Evolutionary conservation across 2,888 invertebrate genomes (phyloP), one percentile per base, ranked within the genome.

Genomic region (Callinectes sapidus): DNA sequence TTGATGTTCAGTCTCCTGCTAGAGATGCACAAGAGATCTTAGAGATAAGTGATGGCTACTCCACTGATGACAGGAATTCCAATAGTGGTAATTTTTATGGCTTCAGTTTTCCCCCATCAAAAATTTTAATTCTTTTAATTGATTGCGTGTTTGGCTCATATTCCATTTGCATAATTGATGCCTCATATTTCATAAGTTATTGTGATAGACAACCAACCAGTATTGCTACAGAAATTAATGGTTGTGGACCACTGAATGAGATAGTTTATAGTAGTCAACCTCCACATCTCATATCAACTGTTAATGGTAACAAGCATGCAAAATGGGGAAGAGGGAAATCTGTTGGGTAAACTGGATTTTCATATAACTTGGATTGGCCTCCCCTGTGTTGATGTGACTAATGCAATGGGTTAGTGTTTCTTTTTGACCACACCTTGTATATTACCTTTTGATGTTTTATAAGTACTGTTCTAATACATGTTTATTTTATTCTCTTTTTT

Each of bases 21-120:
- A 91, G 35, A 55, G 28, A 39, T 2, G 35, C 32, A n/a, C 90
- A 16, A 42, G 87, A 87, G 89, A 88, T 39, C 16, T 96, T 96
- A 35, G 95, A 87, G 5, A 23, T 85, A 48, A 94, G 91, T 92
- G 92, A 93, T 96, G 97, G 98, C 95, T 98, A 98, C 95, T 98
- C 98, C 0, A 98, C 98, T 0, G 98, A 97, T 93, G 98, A 98
- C 0, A 98, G 98, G 95, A 97, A 97, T 81, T 96, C 96, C 5
- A 81, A 66, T 28, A 77, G 89, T 93, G 91, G 91, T 93, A 91
- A 92, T 16, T 77, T 86, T 13, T 88, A 5, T 88, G 55, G 1
- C 14, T 86, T 90, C 18, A 39, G 13, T 0, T n/a, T 66, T 71
- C 13, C 16, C 71, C 18, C 48, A 87, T 54, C 39, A 39, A 71